Evolutionary conservation across 2,888 invertebrate species (phyloP).

Genomic region (Drosophila nr. perissopoda): DNA sequence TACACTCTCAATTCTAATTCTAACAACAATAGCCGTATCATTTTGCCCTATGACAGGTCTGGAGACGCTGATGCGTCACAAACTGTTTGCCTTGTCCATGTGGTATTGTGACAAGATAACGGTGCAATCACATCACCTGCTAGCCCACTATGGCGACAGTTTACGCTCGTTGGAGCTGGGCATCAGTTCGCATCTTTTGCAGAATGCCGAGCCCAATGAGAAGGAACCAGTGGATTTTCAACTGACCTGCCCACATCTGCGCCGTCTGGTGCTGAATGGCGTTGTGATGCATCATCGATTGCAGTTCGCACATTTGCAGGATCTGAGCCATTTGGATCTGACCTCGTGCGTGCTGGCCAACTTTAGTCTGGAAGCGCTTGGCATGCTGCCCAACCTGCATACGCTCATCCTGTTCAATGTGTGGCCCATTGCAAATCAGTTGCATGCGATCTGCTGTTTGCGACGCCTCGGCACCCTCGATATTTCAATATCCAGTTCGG

Average conservation of each 20-base stretch:
- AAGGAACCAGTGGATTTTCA: conserved; percentile 88
- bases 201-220: conserved; percentile 85
- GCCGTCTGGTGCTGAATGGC: conserved; percentile 83
- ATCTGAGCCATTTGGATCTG: conserved; percentile 83
- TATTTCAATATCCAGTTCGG: conserved; percentile 90
- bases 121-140: conserved; percentile 87
- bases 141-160: conserved; percentile 89
- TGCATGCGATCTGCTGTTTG: conserved; percentile 87
- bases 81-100: conserved; percentile 90
- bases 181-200: conserved; percentile 88
- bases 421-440: conserved; percentile 86
- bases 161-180: conserved; percentile 90
- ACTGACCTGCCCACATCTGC: conserved; percentile 84
- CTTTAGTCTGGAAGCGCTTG: conserved; percentile 85
- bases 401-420: conserved; percentile 94
- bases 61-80: conserved; percentile 89
- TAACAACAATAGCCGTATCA: too few relatives aligned
- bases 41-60: conserved; percentile 82
- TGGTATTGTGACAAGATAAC: conserved; percentile 90
- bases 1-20: neutral
- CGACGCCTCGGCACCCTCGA: conserved; percentile 90
- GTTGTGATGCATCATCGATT: conserved; percentile 84
- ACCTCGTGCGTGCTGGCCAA: conserved; percentile 84
- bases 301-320: conserved; percentile 82
- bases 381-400: conserved; percentile 88